Base-by-base conservation (phyloP, 1,140 invertebrate genomes). In the Gonatopus flavifemur region DNA sequence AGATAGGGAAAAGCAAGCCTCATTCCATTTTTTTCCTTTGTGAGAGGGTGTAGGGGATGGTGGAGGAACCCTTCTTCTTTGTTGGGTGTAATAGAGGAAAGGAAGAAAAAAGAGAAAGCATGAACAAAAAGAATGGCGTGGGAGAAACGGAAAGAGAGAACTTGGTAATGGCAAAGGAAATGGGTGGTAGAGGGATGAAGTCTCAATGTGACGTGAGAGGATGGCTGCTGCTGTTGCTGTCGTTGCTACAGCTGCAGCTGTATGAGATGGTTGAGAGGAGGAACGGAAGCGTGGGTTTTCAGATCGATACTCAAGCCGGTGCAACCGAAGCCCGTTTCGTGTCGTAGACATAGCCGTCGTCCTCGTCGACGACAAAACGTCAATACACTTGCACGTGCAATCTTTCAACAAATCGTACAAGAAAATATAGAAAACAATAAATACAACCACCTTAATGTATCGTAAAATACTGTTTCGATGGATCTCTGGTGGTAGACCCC, bases 241-340 rank as follows among this genome's bases (percentile, higher is more conserved):
- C 49, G 58, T 59, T 48, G 53, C 54, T 52, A 54, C 59, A 56
- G 55, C 43, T 61, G 59, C 59, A 62, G 59, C 55, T 57, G 55
- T 54, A 47, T 42, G 46, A 58, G 50, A 40, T 33, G 24, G 46
- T 21, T 39, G 38, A 42, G 45, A 55, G 48, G 57, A 66, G 55
- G 49, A 54, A 67, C 46, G 56, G 56, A 66, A 59, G 55, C 62
- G 64, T 68, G 55, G 62, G 57, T 55, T 66, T 33, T 32, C 55
- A 62, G 67, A 71, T 71, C 67, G 69, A 71, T 69, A 71, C 45
- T 59, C 45, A 49, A 49, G 59, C 57, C 56, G 62, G 55, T 71
- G 58, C 57, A 67, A 52, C 62, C 55, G 47, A 60, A 52, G 62
- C 54, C 52, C 52, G 41, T 52, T 47, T 63, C 59, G 47, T 57